A percentile compares a stretch with the other conserved stretches of the same genome.
Evolutionary conservation across 2,113 vertebrate genomes (phyloP).

Genomic region (Falcunculus frontatus): DNA sequence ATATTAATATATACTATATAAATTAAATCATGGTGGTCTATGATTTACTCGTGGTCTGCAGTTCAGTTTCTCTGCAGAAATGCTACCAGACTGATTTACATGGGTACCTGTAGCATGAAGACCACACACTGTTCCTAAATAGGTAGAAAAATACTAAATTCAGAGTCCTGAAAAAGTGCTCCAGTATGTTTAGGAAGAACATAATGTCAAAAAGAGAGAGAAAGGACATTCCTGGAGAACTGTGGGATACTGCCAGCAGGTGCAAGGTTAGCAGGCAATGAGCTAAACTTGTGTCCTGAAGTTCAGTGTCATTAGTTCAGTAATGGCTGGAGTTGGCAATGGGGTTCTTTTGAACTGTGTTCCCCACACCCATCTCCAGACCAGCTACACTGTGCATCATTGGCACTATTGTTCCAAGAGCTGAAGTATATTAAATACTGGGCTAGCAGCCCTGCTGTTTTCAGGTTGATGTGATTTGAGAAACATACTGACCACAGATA

Average conservation of each 20-base stretch:
- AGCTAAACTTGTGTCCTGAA: neutral
- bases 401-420: neutral
- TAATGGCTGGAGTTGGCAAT: neutral
- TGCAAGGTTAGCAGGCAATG: neutral
- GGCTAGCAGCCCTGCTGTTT: neutral
- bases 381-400: rapidly evolving
- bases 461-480: neutral
- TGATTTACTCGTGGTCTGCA: neutral
- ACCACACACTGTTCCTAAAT: neutral
- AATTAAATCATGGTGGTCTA: neutral
- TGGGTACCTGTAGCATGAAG: neutral
- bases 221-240: neutral
- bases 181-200: neutral
- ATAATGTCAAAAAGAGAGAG: neutral
- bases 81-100: neutral
- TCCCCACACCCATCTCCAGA: neutral
- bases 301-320: neutral
- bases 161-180: neutral
- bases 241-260: neutral
- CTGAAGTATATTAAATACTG: neutral
- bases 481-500: neutral
- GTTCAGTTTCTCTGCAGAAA: neutral
- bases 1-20: neutral
- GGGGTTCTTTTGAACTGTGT: neutral
- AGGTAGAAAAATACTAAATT: neutral